A percentile compares a stretch with the other conserved stretches of the same genome.
Conservation (phyloP, 2,797 vertebrate genomes). For the Lophotriccus pileatus region DNA sequence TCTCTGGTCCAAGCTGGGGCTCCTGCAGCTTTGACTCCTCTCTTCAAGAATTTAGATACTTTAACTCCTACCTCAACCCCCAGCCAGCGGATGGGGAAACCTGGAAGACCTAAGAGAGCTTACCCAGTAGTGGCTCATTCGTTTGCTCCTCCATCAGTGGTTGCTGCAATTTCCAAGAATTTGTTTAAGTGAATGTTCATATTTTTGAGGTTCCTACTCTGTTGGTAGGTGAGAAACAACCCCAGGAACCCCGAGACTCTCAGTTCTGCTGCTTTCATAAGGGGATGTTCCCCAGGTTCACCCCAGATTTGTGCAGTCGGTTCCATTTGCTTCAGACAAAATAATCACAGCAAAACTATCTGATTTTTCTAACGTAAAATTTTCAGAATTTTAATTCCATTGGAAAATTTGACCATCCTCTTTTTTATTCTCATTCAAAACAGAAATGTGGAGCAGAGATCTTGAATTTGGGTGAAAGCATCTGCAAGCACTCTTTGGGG, state of each 20-base stretch:
- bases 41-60: not conserved
- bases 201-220: not conserved
- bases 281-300: not conserved
- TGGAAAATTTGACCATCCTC: not conserved
- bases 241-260: not conserved
- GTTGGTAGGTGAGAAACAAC: not conserved
- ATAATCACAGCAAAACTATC: not conserved
- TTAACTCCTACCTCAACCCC: not conserved
- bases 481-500: not conserved
- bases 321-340: not conserved
- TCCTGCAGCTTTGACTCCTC: not conserved
- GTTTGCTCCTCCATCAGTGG: not conserved
- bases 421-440: not conserved
- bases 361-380: not conserved
- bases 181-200: not conserved
- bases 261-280: not conserved
- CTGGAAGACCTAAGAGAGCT: not conserved
- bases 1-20: accelerated
- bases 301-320: not conserved
- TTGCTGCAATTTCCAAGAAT: not conserved
- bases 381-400: not conserved
- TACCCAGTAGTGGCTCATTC: not conserved
- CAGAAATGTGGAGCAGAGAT: not conserved
- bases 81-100: not conserved
- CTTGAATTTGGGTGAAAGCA: not conserved